Conservation (phyloP, 92 coral and sea anemone genomes). For the Nematostella vectensis region DNA sequence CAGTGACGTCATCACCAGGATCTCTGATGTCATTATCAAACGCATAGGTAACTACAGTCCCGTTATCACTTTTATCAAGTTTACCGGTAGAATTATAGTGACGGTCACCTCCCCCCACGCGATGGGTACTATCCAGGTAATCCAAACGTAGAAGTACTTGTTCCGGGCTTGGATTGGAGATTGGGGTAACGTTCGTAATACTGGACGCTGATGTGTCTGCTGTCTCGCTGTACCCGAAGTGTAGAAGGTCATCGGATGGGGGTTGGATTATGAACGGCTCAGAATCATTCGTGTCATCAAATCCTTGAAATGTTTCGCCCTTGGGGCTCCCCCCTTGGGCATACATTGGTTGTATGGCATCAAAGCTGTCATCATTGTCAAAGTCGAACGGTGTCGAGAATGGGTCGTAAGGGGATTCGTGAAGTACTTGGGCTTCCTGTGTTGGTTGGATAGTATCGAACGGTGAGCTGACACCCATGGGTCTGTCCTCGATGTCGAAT, state of each 20-base stretch:
- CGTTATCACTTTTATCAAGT: too few relatives aligned
- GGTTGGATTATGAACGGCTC: conserved; percentile 15
- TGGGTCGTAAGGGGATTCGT: too few relatives aligned
- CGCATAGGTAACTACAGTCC: conserved; percentile 7
- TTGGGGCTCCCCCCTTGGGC: too few relatives aligned
- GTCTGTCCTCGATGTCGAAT: too few relatives aligned
- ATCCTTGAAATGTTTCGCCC: too few relatives aligned
- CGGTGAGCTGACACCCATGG: too few relatives aligned
- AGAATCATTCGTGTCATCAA: not conserved
- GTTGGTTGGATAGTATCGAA: too few relatives aligned
- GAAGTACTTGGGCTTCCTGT: too few relatives aligned
- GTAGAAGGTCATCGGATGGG: conserved; percentile 34
- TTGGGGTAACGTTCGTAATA: conserved; percentile 14
- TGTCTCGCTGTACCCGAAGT: conserved; percentile 16
- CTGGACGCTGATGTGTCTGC: conserved; percentile 24
- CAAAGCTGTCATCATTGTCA: conserved; percentile 19
- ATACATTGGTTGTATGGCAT: conserved; percentile 26
- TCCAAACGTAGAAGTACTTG: conserved; percentile 21
- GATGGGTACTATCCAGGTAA: conserved; percentile 9
- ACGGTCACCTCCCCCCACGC: too few relatives aligned
- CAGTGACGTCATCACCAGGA: conserved; percentile 13
- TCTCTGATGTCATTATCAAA: conserved; percentile 17
- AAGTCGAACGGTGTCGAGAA: too few relatives aligned
- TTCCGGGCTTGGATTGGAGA: conserved; percentile 5
- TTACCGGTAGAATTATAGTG: too few relatives aligned